Percentiles rank a stretch among this genome's conserved stretches.
phyloP scores from a whole-genome alignment of 2,888 invertebrate species.

The Callimorpha dominula region DNA sequence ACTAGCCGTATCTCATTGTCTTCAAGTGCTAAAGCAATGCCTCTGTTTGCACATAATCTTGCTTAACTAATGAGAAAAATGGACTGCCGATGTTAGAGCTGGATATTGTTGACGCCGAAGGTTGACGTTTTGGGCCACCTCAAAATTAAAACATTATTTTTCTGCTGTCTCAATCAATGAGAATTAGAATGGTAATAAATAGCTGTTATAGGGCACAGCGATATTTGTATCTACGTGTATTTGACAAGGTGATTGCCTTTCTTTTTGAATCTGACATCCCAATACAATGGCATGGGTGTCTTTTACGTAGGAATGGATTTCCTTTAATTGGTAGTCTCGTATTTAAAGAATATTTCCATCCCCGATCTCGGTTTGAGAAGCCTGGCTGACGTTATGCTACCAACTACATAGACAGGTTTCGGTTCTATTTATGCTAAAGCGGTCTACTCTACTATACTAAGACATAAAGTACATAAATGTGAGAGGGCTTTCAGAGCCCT shows the following conservation, averaged over 20 bases:
- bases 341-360: too few relatives aligned
- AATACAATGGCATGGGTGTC: background rate
- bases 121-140: constrained; percentile 1
- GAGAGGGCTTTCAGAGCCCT: too few relatives aligned
- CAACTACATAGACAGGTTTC: background rate
- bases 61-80: constrained; percentile 54
- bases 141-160: too few relatives aligned
- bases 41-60: constrained; percentile 55
- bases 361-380: background rate
- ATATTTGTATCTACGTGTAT: background rate
- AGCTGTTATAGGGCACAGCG: background rate
- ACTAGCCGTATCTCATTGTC: constrained; percentile 66
- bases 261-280: too few relatives aligned
- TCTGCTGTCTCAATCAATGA: background rate
- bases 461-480: background rate
- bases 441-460: background rate
- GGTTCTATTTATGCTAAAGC: background rate
- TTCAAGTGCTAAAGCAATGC: constrained; percentile 45
- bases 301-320: background rate
- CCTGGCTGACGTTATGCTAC: background rate
- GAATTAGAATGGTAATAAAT: background rate
- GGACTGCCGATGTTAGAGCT: constrained; percentile 27
- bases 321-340: background rate
- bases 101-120: constrained; percentile 18
- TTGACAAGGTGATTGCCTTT: background rate